Evolutionary conservation across 2,888 invertebrate genomes (phyloP).

Genomic region (Microplitis deprimator): DNA sequence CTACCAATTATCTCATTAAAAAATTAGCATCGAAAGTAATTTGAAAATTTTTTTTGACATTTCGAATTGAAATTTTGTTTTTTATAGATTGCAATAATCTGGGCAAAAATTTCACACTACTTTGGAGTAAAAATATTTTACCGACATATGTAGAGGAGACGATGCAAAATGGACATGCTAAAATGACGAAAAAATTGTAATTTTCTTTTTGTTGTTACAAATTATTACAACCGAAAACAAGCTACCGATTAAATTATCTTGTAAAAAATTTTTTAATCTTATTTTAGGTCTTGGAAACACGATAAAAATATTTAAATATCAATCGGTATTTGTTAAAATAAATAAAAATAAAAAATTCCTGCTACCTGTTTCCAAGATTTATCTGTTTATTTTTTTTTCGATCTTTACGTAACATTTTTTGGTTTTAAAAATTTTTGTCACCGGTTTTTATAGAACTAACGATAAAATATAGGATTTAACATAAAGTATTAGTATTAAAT

Average conservation of each 20-base stretch:
- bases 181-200: no score
- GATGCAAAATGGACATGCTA: no score
- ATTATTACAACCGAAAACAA: slow-evolving; percentile 20
- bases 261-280: not conserved
- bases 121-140: no score
- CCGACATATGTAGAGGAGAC: no score
- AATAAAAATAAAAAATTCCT: slow-evolving; percentile 5
- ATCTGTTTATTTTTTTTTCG: not conserved
- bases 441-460: not conserved
- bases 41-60: no score
- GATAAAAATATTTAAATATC: not conserved
- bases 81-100: no score
- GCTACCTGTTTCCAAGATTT: slow-evolving; percentile 22
- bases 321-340: slow-evolving; percentile 4
- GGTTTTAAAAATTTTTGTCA: not conserved
- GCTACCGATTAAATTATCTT: slow-evolving; percentile 24
- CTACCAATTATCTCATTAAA: slow-evolving; percentile 29
- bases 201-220: not conserved
- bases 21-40: not conserved
- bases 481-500: not conserved
- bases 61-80: no score
- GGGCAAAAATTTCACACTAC: no score
- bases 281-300: not conserved
- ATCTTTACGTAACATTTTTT: not conserved
- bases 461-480: not conserved